phyloP scores from a whole-genome alignment of 2,113 vertebrate species.

The Tretioscincus oriximinensis region DNA sequence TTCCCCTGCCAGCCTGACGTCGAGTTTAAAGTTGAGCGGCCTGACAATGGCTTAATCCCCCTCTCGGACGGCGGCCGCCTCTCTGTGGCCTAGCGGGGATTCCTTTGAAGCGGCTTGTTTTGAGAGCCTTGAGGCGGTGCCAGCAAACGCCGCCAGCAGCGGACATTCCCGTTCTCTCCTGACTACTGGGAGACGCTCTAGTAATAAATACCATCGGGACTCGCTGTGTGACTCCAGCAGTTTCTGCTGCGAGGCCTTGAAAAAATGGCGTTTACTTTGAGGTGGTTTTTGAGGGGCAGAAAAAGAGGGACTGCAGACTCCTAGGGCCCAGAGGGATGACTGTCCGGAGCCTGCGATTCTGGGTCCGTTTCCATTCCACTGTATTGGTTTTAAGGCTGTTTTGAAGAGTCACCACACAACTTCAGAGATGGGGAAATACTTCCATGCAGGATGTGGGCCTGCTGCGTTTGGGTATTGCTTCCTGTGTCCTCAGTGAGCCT shows the following conservation, averaged over 20 bases:
- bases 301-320: background rate
- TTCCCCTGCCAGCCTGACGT: too few relatives aligned
- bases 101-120: background rate
- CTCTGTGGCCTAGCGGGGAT: background rate
- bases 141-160: background rate
- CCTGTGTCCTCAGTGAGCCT: too few relatives aligned
- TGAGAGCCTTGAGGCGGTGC: background rate
- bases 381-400: background rate
- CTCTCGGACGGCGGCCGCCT: background rate
- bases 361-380: background rate
- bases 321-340: background rate
- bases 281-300: background rate
- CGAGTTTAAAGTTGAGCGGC: background rate
- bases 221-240: background rate
- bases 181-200: background rate
- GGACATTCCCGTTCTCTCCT: background rate
- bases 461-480: too few relatives aligned
- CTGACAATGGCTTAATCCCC: background rate
- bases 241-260: slow-evolving; percentile 1
- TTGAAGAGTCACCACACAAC: background rate
- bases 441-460: too few relatives aligned
- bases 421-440: background rate
- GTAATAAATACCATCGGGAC: slow-evolving; percentile 7
- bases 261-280: background rate
- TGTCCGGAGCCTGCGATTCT: background rate